A percentile compares a stretch with the other conserved stretches of the same genome.
Evolutionary conservation across 2,113 vertebrate genomes (phyloP).

Genomic region (Nannobrachium achirus): DNA sequence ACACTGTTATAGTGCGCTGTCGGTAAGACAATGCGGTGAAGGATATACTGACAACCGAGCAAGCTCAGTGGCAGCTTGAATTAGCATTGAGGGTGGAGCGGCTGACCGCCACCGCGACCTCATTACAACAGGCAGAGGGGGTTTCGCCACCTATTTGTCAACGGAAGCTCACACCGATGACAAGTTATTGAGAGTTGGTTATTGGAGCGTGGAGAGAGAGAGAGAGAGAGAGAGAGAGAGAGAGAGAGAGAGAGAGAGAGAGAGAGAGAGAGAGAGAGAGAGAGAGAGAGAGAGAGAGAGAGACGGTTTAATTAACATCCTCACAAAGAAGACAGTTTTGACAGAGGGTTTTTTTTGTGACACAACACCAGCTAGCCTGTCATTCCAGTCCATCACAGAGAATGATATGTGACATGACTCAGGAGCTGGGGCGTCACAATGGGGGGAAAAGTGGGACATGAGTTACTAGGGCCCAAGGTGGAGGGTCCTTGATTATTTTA

Average conservation of each 20-base stretch:
- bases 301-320: constrained; percentile 51
- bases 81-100: constrained; percentile 24
- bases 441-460: no score
- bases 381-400: constrained; percentile 28
- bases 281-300: not conserved
- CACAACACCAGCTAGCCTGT: constrained; percentile 42
- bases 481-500: no score
- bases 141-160: constrained; percentile 32
- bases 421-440: no score
- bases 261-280: not conserved
- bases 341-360: constrained; percentile 55
- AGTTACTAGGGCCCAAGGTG: no score
- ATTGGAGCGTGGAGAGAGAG: constrained; percentile 5
- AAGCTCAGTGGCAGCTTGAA: constrained; percentile 2
- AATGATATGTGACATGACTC: constrained; percentile 35
- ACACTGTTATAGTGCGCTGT: no score
- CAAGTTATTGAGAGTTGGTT: constrained; percentile 17
- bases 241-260: constrained; percentile 10
- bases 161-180: constrained; percentile 26
- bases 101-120: constrained; percentile 43
- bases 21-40: not conserved
- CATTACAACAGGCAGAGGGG: constrained; percentile 24
- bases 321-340: constrained; percentile 46
- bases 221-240: constrained; percentile 34
- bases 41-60: constrained; percentile 4